A percentile compares a stretch with the other conserved stretches of the same genome.
Evolutionary conservation across 1,140 invertebrate genomes (phyloP).

Genomic region (Lerema accius): DNA sequence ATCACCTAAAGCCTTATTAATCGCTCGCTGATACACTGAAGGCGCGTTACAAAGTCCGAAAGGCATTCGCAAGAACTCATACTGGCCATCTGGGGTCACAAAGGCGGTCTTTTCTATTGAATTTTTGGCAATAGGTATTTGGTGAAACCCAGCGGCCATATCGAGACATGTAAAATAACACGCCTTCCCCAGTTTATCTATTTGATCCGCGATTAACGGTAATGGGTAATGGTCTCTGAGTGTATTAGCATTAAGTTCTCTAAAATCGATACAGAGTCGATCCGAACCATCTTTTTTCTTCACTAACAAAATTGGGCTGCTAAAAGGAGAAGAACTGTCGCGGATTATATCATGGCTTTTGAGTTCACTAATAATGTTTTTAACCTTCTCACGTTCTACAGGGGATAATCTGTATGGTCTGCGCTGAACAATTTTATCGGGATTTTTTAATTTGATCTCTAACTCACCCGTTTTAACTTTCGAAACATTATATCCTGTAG

Average conservation of each 20-base stretch:
- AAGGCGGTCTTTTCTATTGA: slow-evolving; percentile 35
- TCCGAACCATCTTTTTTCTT: slow-evolving; percentile 46
- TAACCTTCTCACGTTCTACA: slow-evolving; percentile 35
- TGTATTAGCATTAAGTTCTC: slow-evolving; percentile 50
- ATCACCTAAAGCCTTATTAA: slow-evolving; percentile 16
- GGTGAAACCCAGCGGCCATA: slow-evolving; percentile 32
- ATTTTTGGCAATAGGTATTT: slow-evolving; percentile 6
- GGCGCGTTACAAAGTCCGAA: slow-evolving; percentile 29
- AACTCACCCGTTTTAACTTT: slow-evolving; percentile 37
- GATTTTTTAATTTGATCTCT: slow-evolving; percentile 37
- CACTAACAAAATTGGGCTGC: slow-evolving; percentile 45
- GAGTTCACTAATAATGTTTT: slow-evolving; percentile 32
- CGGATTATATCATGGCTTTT: slow-evolving; percentile 34
- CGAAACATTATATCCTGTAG: slow-evolving; percentile 31
- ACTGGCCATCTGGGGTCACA: slow-evolving; percentile 8
- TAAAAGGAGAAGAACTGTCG: slow-evolving; percentile 39
- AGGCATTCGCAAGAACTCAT: slow-evolving; percentile 20
- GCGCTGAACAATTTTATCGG: slow-evolving; percentile 43
- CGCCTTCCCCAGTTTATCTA: slow-evolving; percentile 25
- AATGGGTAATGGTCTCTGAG: slow-evolving; percentile 44
- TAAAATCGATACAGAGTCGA: slow-evolving; percentile 50
- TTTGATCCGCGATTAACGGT: slow-evolving; percentile 27
- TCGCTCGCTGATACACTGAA: slow-evolving; percentile 23
- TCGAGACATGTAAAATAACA: slow-evolving; percentile 22
- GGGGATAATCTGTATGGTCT: slow-evolving; percentile 49